Percentiles rank a stretch among this genome's conserved stretches.
These are phyloP conservation scores for Elysia chlorotica DNA, from an alignment of 1,140 invertebrate genomes.

Conservation along the genomic window DNA sequence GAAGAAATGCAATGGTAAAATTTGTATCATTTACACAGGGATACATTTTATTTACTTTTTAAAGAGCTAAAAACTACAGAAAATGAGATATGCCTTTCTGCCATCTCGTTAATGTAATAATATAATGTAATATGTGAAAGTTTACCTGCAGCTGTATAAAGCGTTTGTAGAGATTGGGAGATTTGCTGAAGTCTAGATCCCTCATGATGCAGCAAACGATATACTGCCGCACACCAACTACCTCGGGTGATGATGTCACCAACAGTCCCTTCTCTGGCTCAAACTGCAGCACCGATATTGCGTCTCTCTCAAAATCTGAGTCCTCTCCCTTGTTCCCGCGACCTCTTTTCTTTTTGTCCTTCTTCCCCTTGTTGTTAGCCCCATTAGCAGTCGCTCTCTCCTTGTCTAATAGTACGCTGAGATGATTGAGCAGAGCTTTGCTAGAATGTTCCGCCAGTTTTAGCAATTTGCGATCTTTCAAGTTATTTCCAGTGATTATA, in stretches of 20 bases:
- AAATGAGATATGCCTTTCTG: no score
- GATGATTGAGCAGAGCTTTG: conserved; percentile 56
- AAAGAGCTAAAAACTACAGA: no score
- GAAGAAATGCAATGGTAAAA: no score
- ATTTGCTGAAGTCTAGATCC: conserved; percentile 69
- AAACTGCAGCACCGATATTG: conserved; percentile 67
- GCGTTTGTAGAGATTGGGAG: conserved; percentile 71
- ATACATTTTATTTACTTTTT: no score
- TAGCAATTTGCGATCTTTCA: conserved; percentile 73
- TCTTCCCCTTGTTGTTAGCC: conserved; percentile 37
- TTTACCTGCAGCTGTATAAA: conserved; percentile 78
- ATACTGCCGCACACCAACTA: conserved; percentile 70
- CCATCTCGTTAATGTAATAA: no score
- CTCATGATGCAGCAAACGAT: conserved; percentile 76
- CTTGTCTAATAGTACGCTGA: conserved; percentile 45
- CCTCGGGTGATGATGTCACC: conserved; percentile 67
- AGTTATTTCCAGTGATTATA: conserved; percentile 73
- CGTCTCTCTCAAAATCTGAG: conserved; percentile 42
- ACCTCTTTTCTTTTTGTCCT: conserved; percentile 44
- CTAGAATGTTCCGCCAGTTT: conserved; percentile 67
- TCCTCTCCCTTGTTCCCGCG: conserved; percentile 35
- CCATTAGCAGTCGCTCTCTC: conserved; percentile 62
- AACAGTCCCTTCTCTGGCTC: conserved; percentile 63
- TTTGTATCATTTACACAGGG: no score
- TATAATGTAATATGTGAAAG: no score